Percentiles rank a stretch among this genome's conserved stretches.
phyloP scores from a whole-genome alignment of 2,888 invertebrate species.

The Dynastes grantii region DNA sequence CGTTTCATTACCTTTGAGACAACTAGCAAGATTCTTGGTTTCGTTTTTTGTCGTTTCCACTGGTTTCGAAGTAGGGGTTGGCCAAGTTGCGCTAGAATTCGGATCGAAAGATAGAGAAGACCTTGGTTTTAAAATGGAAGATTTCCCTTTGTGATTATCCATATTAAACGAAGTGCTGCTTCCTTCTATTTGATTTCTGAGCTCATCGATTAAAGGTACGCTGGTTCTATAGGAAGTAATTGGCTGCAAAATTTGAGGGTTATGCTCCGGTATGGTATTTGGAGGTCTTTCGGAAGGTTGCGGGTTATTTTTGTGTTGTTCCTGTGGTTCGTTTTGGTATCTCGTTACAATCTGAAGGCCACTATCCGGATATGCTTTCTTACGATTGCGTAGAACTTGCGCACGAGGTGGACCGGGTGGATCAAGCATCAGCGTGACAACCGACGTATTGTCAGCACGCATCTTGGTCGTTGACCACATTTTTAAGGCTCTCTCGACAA shows the following conservation, averaged over 20 bases:
- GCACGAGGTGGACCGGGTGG: constrained; percentile 87
- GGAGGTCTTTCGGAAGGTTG: not conserved
- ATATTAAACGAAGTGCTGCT: not conserved
- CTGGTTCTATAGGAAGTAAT: constrained; percentile 23
- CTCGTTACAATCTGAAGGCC: constrained; percentile 67
- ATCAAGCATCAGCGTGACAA: constrained; percentile 92
- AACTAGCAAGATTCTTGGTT: not conserved
- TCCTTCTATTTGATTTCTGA: not conserved
- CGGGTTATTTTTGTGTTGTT: not conserved
- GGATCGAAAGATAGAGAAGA: constrained; percentile 66
- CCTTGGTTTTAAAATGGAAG: constrained; percentile 62
- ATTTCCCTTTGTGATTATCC: not conserved
- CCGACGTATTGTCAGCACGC: constrained; percentile 97
- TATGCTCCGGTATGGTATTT: constrained; percentile 13
- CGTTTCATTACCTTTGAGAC: not conserved
- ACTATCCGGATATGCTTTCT: constrained; percentile 60
- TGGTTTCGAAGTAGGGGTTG: not conserved
- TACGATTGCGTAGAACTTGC: constrained; percentile 73
- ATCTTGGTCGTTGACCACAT: constrained; percentile 89
- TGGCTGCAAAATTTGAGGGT: constrained; percentile 32
- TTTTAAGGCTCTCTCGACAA: constrained; percentile 88
- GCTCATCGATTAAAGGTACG: not conserved
- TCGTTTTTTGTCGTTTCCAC: not conserved
- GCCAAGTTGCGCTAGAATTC: not conserved
- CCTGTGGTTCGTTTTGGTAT: constrained; percentile 55